Base-by-base conservation (phyloP, 2,888 invertebrate genomes). In the Diarsia brunnea region DNA sequence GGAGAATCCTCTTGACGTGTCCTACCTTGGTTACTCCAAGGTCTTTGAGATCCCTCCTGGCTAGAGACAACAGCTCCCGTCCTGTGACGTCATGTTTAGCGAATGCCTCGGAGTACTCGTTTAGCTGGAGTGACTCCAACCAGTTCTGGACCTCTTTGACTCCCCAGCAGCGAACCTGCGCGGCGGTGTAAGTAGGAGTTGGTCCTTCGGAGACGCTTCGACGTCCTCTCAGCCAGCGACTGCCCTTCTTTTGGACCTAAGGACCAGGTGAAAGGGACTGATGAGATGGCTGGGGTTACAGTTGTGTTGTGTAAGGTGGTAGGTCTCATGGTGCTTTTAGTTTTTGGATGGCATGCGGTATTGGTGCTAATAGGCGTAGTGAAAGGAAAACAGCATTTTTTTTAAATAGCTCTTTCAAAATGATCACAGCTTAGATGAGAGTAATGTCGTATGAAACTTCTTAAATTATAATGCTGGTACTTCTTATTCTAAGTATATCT, bases 1-100 rank as follows among this genome's bases (percentile, higher is more conserved):
- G 98, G 84, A 99, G 97, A 87, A 99, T 98, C 90, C 99, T 97
- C 95, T 99, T 99, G 49, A 99, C 98, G 93, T 99, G 99, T 0
- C 99, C 99, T 69, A 99, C 98, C 96, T 99, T 99, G 16, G 98
- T 98, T 72, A 99, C 98, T 14, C 99, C 99, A 65, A 99, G 97
- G 86, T 99, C 99, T 92, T 99, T 98, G 8, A 98, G 97, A 93
- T 99, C 98, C 24, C 99, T 97, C 70, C 99, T 97, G 4, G 99
- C 99, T 75, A 99, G 95, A 0, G 98, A 98, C 7, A 99, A 97
- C 49, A 99, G 97, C 92, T 99, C 99, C 53, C 98, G 97, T 2
- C 99, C 99, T 51, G 99, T 97, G 89, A 99, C 98, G 95, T 99
- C 99, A 92, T 99, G 98, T 75, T 98, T 98, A 31, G 98, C 97